These are phyloP conservation scores for Eutrigla gurnardus DNA, from an alignment of 2,797 vertebrate genomes.

Conservation along the genomic window DNA sequence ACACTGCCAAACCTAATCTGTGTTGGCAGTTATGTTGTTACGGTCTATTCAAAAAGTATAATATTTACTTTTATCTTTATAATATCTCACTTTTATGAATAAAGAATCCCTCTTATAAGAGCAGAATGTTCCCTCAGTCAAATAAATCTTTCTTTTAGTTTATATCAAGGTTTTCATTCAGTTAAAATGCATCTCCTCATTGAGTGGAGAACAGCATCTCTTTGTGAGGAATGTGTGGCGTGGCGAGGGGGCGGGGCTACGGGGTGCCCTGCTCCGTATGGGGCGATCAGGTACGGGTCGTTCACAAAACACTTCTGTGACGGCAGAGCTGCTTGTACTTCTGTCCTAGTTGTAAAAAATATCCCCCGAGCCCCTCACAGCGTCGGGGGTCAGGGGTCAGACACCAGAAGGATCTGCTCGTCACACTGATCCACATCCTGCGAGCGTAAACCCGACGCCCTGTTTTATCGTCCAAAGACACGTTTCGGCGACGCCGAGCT, in stretches of 20 bases:
- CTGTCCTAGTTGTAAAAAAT: slow-evolving; percentile 73
- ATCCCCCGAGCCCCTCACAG: slow-evolving; percentile 56
- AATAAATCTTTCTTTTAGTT: not conserved
- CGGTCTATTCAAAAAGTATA: not conserved
- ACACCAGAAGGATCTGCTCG: slow-evolving; percentile 61
- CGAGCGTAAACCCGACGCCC: slow-evolving; percentile 48
- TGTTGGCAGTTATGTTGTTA: not conserved
- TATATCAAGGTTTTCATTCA: not conserved
- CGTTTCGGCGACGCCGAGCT: not conserved
- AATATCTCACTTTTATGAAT: not conserved
- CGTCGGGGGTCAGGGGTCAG: slow-evolving; percentile 71
- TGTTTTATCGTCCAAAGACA: slow-evolving; percentile 37
- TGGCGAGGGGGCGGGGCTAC: slow-evolving; percentile 15
- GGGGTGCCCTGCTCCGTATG: slow-evolving; percentile 50
- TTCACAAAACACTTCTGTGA: slow-evolving; percentile 53
- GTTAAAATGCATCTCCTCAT: not conserved
- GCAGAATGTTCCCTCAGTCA: not conserved
- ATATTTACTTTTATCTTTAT: not conserved
- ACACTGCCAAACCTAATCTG: not conserved
- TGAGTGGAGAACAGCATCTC: slow-evolving; percentile 22
- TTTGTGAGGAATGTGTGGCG: slow-evolving; percentile 54
- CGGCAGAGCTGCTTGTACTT: slow-evolving; percentile 52
- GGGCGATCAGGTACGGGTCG: slow-evolving; percentile 64
- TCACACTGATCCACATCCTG: slow-evolving; percentile 56
- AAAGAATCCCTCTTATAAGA: not conserved